These are phyloP conservation scores for Synergus umbraculus DNA, from an alignment of 2,888 invertebrate genomes.

Conservation along the genomic window DNA sequence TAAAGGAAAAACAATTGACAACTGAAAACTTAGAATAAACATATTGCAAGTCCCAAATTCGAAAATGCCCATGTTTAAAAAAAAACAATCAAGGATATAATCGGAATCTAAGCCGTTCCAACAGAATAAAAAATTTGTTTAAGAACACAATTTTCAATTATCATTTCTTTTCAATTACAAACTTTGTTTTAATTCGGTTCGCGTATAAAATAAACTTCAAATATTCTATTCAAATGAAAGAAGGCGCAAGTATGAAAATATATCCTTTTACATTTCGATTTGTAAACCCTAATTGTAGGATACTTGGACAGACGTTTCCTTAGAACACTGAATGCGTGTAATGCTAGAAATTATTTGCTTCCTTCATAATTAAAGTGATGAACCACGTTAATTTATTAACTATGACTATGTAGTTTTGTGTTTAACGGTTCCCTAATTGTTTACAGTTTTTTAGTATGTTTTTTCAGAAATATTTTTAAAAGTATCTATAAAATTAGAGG, in stretches of 20 bases:
- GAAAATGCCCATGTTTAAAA: neutral
- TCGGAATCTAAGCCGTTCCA: neutral
- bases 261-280: slow-evolving; percentile 15
- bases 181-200: neutral
- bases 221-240: slow-evolving; percentile 1
- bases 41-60: neutral
- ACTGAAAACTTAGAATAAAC: neutral
- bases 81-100: neutral
- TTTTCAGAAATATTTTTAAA: neutral
- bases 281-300: neutral
- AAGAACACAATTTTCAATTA: slow-evolving; percentile 12
- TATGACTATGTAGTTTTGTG: neutral
- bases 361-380: neutral
- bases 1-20: neutral
- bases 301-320: slow-evolving; percentile 24
- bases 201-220: neutral
- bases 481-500: too few species aligned
- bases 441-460: neutral
- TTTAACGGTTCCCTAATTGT: neutral
- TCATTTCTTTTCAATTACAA: neutral
- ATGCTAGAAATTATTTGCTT: slow-evolving; percentile 24
- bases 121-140: neutral
- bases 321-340: neutral
- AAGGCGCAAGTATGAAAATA: slow-evolving; percentile 30
- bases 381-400: neutral